Evolutionary conservation across 1,140 invertebrate species (phyloP), one percentile per base, ranked within the genome.

Genomic region (Brachionus rotundiformis): DNA sequence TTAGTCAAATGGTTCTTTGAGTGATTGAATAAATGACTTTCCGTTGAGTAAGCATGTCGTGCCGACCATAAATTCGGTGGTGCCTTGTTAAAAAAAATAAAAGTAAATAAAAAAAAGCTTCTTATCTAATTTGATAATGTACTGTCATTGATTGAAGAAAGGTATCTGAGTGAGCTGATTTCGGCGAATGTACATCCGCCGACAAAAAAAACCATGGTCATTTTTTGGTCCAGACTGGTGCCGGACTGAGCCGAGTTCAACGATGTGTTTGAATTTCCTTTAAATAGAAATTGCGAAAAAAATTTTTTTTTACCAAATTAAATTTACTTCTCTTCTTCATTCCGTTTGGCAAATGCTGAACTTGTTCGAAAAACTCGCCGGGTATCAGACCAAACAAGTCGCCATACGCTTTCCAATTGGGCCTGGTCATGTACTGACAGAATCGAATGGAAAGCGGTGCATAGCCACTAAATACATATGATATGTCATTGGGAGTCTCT

Each of bases 161-260:
- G 89, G 86, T 94, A 96, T 83, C 96, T 90, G 1, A 98, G 87
- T 0, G 95, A 94, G 1, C 95, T 94, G 84, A 98, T 91, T 86
- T 98, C 96, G 2, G 95, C 93, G 89, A 93, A 97, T 0, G 96
- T 98, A 86, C 95, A 95, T 2, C 96, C 96, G 10, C 96, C 96
- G 23, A 98, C 92, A 86, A 98, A 97, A 86, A 96, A 95, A 0
- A 98, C 94, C 4, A 98, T 86, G n/a, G 95, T 92, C 0, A 95
- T 91, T 85, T 87, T 88, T 83, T 88, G 87, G 39, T 90, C 89
- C 16, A 33, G 27, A 29, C 11, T 80, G 41, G 61, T 39, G 2
- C 23, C n/a, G 6, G 82, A 84, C 7, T 84, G 83, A 75, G 83
- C 86, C 54, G 88, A 88, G 84, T 88, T 85, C 39, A 86, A 84